Evolutionary conservation across 2,797 vertebrate species (phyloP).

Genomic region (Triplophysa bombifrons): DNA sequence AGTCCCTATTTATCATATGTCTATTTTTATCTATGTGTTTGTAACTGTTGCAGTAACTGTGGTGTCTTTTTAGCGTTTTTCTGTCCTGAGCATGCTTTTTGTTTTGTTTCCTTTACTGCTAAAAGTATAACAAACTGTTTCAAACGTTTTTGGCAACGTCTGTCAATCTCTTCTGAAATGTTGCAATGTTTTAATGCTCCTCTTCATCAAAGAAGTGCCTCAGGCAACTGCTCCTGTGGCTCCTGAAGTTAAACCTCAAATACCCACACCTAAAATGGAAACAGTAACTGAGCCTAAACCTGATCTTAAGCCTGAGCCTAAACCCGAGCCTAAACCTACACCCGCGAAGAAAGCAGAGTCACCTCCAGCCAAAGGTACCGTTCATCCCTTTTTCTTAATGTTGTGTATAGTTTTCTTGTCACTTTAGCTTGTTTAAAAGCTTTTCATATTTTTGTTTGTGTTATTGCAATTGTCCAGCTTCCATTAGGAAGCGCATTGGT

Average conservation of each 20-base stretch:
- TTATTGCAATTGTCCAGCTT: slow-evolving; percentile 63
- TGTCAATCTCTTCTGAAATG: slow-evolving; percentile 23
- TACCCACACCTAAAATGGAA: slow-evolving; percentile 63
- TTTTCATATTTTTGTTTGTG: slow-evolving; percentile 32
- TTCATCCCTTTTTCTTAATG: slow-evolving; percentile 33
- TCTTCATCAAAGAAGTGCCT: slow-evolving; percentile 62
- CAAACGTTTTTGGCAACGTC: slow-evolving; percentile 3
- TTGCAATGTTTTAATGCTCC: slow-evolving; percentile 43
- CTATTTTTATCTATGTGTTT: not conserved
- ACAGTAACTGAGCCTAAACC: slow-evolving; percentile 57
- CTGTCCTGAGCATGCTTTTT: not conserved
- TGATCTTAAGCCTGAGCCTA: slow-evolving; percentile 30
- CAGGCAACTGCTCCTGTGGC: slow-evolving; percentile 63
- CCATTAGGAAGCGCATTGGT: slow-evolving; percentile 60
- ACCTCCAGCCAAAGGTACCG: slow-evolving; percentile 83
- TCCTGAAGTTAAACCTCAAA: slow-evolving; percentile 64
- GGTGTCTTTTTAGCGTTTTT: not conserved
- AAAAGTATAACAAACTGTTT: not conserved
- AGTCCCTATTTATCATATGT: not conserved
- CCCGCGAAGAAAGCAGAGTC: slow-evolving; percentile 37
- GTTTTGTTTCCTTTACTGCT: not conserved
- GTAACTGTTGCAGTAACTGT: too few species aligned
- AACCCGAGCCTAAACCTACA: slow-evolving; percentile 57
- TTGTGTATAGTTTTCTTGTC: slow-evolving; percentile 33
- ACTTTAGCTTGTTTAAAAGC: slow-evolving; percentile 41